A percentile compares a stretch with the other conserved stretches of the same genome.
Conservation (phyloP, 35 echinoderm and acorn worm genomes). For the Ptychodera flava region DNA sequence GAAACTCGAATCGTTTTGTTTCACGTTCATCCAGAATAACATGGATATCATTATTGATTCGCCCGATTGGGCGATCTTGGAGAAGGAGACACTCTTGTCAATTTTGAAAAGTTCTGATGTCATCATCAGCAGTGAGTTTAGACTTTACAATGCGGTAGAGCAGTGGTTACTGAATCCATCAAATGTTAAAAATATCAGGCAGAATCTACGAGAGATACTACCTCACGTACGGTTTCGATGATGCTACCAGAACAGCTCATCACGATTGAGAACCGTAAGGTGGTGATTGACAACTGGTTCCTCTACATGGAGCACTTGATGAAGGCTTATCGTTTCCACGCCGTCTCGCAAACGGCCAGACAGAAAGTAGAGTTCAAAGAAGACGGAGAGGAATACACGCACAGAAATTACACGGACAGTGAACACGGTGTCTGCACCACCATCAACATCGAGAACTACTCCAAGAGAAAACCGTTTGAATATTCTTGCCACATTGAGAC, state of each 20-base stretch:
- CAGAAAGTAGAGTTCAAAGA: slow-evolving; percentile 55
- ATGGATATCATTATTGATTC: slow-evolving; percentile 89
- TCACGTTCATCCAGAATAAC: slow-evolving; percentile 73
- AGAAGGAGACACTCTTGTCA: slow-evolving; percentile 71
- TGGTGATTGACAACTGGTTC: slow-evolving; percentile 53
- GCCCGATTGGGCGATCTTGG: slow-evolving; percentile 84
- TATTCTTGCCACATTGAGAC: background rate
- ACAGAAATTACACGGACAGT: slow-evolving; percentile 95
- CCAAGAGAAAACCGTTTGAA: background rate
- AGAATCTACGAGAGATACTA: slow-evolving; percentile 58
- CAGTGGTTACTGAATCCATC: slow-evolving; percentile 85
- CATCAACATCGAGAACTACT: slow-evolving; percentile 38
- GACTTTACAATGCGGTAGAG: slow-evolving; percentile 63
- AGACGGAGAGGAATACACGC: slow-evolving; percentile 41
- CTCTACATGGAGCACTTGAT: slow-evolving; percentile 63
- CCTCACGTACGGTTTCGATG: slow-evolving; percentile 73
- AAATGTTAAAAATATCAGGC: slow-evolving; percentile 45
- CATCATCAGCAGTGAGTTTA: slow-evolving; percentile 77
- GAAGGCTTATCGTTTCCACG: slow-evolving; percentile 90
- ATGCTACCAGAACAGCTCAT: slow-evolving; percentile 86
- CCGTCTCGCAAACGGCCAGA: slow-evolving; percentile 45
- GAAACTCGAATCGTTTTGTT: slow-evolving; percentile 47
- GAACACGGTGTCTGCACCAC: slow-evolving; percentile 78
- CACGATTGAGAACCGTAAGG: slow-evolving; percentile 49
- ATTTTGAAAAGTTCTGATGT: slow-evolving; percentile 91